Evolutionary conservation across 2,888 invertebrate genomes (phyloP), one percentile per base, ranked within the genome.

Genomic region (Ormyrus labotus): DNA sequence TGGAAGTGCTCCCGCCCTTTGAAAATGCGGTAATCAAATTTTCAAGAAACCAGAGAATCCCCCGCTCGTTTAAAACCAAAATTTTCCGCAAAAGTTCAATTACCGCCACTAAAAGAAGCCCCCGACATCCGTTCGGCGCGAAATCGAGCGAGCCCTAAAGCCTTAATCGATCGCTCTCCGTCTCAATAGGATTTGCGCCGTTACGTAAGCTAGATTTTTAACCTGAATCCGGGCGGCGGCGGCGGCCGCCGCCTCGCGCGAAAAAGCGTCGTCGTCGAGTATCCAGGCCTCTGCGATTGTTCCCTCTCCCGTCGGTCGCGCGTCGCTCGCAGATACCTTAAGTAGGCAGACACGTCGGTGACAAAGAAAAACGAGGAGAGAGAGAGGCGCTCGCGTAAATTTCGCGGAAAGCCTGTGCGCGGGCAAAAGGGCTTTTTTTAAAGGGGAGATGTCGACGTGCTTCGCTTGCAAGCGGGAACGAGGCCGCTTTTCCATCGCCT

Each of bases 201-300:
- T 75, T 67, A 57, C 55, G 34, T 19, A 68, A 55, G 63, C 47
- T 61, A 55, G 76, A 63, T 69, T 76, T 76, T 76, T 57, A 76
- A 76, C 76, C 76, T 76, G 63, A 55, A 76, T 76, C 34, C 34
- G 19, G 19, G 3, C 34, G 34, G 34, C 34, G 34, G 34, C 34
- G 2, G 34, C 34, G 3, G 34, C 34, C 4, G 34, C 34, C 34
- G 34, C 34, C 68, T 67, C 48, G 13, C n/a, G 63, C 19, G 72
- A 72, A 13, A 34, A 61, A 71, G 7, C 58, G 65, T 48, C 34
- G 19, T 45, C 48, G 34, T 34, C 45, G 9, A 34, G 51, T 34
- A 11, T 13, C 13, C 8, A 8, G 6, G 48, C 9, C 48, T 6
- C 48, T 6, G 53, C 68, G 53, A 68, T 75, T 75, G 75, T 75